Base-by-base conservation (phyloP, 2,797 vertebrate species). In the Zalophus californianus region DNA sequence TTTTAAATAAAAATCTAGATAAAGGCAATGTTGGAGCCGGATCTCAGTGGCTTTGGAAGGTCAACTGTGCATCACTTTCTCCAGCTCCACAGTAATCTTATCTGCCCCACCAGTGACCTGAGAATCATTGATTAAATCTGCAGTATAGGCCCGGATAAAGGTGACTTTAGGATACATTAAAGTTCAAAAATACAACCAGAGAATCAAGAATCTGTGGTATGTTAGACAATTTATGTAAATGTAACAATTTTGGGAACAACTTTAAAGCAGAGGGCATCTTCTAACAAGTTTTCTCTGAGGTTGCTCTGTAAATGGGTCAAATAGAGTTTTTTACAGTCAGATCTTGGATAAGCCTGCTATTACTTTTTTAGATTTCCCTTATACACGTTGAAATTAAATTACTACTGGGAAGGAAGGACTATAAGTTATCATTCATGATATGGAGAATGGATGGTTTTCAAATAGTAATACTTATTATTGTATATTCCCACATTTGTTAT, bases 391-490 rank as follows among this genome's bases (percentile, higher is more conserved):
- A 25, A 25, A 18, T 86, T 78, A 89, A 93, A 85, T 48, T 60
- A 88, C 8, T 62, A 35, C 0, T 35, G 44, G 56, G 56, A 95
- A 90, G 58, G 14, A 35, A 70, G 75, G 48, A 83, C n/a, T 7
- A 48, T n/a, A 29, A 5, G 14, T 38, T 75, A 25, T 23, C 38
- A 93, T 14, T 82, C 25, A 41, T 21, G 35, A 64, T 73, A 90
- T 66, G 35, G 32, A 94, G n/a, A 83, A 89, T 48, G n/a, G 18
- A 5, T 62, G 82, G 66, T 96, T 97, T 94, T 91, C 56, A 96
- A 86, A 79, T 62, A 83, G 62, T 58, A 89, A 75, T 25, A 78
- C 6, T 86, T 77, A 56, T 41, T 91, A 44, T 29, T 48, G 75
- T 64, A 16, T 66, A 54, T 90, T 86, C n/a, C 15, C 41, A 91